phyloP scores from a whole-genome alignment of 2,888 invertebrate genomes.

The Parnassius orleans region DNA sequence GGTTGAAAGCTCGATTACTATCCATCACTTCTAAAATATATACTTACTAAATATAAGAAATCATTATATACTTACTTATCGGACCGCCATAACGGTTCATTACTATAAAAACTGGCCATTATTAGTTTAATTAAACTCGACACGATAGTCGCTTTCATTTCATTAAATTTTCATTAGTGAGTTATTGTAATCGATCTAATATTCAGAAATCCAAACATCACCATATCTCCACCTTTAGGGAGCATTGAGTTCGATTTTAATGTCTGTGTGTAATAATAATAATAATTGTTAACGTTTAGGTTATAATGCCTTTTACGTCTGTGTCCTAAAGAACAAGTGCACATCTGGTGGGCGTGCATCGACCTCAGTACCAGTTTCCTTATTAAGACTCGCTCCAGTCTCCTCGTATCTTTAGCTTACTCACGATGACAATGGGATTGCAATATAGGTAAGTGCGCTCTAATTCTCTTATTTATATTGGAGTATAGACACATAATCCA shows the following conservation, averaged over 20 bases:
- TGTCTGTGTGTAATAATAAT: neutral
- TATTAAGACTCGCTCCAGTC: slow-evolving; percentile 30
- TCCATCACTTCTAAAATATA: neutral
- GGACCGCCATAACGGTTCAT: too few relatives aligned
- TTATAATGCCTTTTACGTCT: slow-evolving; percentile 3
- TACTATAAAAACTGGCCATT: too few relatives aligned
- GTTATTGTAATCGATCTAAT: neutral
- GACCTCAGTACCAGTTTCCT: slow-evolving; percentile 54
- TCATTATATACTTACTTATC: neutral
- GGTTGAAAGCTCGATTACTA: slow-evolving; percentile 8
- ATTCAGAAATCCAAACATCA: neutral
- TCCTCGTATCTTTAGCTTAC: slow-evolving; percentile 27
- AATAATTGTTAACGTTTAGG: neutral
- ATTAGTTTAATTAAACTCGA: too few relatives aligned
- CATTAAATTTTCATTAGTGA: neutral
- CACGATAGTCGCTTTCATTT: too few relatives aligned
- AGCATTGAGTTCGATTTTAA: neutral
- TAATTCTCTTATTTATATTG: neutral
- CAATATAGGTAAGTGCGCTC: neutral
- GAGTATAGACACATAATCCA: too few relatives aligned
- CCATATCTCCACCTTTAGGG: too few relatives aligned
- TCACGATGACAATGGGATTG: slow-evolving; percentile 23
- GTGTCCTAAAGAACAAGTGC: slow-evolving; percentile 33
- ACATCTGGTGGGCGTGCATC: slow-evolving; percentile 57
- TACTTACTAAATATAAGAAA: too few relatives aligned